Percentiles rank a stretch among this genome's conserved stretches.
Evolutionary conservation across 2,797 vertebrate species (phyloP).

Genomic region (Cossypha caffra): DNA sequence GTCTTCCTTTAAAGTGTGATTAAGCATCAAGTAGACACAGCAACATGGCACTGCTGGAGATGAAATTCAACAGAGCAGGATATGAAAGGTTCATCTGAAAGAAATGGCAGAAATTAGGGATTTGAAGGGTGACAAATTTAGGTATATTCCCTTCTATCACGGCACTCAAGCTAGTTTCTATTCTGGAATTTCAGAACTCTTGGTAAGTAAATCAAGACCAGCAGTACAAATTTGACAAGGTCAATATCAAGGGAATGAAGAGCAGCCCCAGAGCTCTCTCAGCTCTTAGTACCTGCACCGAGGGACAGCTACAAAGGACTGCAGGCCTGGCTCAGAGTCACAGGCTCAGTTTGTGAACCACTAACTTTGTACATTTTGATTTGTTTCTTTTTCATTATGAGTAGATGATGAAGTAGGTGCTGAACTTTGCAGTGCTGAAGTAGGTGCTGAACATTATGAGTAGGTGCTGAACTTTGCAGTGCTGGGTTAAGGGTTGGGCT

Average conservation of each 20-base stretch:
- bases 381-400: neutral
- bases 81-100: neutral
- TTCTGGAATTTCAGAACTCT: neutral
- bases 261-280: neutral
- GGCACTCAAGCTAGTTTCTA: neutral
- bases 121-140: neutral
- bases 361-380: neutral
- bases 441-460: neutral
- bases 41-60: neutral
- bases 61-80: neutral
- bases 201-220: neutral
- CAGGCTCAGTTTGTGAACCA: neutral
- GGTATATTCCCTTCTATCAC: neutral
- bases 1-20: neutral
- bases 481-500: neutral
- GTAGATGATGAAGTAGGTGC: neutral
- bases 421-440: neutral
- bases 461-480: neutral
- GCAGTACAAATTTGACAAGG: neutral
- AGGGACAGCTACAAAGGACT: neutral
- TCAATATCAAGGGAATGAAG: neutral
- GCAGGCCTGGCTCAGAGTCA: rapidly evolving
- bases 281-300: rapidly evolving
- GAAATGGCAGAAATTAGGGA: neutral
- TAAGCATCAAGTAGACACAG: neutral